These are phyloP conservation scores for Oreotrochilus melanogaster DNA, from an alignment of 2,113 vertebrate genomes.

Conservation along the genomic window DNA sequence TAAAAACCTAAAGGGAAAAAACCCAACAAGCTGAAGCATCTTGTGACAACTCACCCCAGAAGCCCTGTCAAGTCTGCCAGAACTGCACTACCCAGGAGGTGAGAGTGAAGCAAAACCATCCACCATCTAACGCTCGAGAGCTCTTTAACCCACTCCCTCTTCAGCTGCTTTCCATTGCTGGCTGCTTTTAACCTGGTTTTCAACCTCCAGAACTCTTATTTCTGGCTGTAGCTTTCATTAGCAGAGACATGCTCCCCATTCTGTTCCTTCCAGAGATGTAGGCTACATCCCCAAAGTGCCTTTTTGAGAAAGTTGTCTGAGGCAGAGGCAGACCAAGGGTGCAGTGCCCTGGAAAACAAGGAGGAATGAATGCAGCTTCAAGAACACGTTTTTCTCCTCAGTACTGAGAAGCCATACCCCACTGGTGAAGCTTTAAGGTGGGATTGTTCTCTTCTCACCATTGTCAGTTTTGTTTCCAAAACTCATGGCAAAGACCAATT, in stretches of 20 bases:
- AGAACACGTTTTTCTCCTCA: neutral
- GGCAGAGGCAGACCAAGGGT: neutral
- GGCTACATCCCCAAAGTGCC: slow-evolving; percentile 48
- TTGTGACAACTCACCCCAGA: slow-evolving; percentile 31
- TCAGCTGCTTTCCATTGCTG: neutral
- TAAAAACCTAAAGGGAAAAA: neutral
- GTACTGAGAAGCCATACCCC: neutral
- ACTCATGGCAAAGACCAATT: neutral
- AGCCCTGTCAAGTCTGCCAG: slow-evolving; percentile 37
- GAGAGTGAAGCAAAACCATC: neutral
- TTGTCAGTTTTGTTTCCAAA: neutral
- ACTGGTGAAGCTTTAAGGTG: neutral
- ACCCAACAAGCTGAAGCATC: neutral
- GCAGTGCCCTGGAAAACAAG: slow-evolving; percentile 4
- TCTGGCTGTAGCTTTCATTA: slow-evolving; percentile 35
- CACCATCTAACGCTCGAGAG: neutral
- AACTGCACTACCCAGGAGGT: neutral
- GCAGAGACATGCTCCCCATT: slow-evolving; percentile 1
- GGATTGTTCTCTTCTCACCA: neutral
- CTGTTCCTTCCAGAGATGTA: slow-evolving; percentile 33
- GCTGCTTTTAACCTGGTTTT: slow-evolving; percentile 65
- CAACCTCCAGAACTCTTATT: slow-evolving; percentile 44
- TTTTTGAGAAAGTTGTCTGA: neutral
- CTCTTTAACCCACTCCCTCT: slow-evolving; percentile 48
- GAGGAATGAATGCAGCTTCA: neutral